Evolutionary conservation across 1,140 invertebrate species (phyloP).

Genomic region (Geopemphigus sp.): DNA sequence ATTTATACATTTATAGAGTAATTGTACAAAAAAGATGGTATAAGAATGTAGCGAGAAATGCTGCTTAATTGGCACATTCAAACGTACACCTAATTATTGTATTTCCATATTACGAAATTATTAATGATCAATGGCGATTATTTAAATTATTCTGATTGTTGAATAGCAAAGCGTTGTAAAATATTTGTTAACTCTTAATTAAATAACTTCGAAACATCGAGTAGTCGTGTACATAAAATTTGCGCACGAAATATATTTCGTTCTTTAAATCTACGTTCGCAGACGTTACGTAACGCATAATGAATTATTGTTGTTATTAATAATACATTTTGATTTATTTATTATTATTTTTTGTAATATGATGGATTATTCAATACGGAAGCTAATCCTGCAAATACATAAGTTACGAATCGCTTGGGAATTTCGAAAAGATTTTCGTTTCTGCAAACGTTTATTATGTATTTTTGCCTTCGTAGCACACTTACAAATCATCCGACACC

Average conservation of each 20-base stretch:
- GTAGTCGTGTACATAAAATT: no score
- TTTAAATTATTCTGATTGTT: no score
- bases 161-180: not conserved
- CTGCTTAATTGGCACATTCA: no score
- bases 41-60: not conserved
- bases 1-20: not conserved
- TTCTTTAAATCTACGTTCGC: not conserved
- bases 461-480: not conserved
- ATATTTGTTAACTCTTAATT: not conserved
- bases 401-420: constrained; percentile 29
- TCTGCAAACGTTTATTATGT: constrained; percentile 10
- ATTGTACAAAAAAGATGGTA: no score
- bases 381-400: not conserved
- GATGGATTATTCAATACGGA: constrained; percentile 7
- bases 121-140: no score
- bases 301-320: not conserved
- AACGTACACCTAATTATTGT: no score
- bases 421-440: constrained; percentile 18
- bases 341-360: not conserved
- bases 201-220: not conserved
- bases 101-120: no score
- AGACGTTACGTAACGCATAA: not conserved
- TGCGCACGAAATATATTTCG: not conserved
- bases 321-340: not conserved
- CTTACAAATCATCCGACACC: constrained; percentile 31